Base-by-base conservation (phyloP, 2,888 invertebrate species). In the Tricholauxania praeusta region DNA sequence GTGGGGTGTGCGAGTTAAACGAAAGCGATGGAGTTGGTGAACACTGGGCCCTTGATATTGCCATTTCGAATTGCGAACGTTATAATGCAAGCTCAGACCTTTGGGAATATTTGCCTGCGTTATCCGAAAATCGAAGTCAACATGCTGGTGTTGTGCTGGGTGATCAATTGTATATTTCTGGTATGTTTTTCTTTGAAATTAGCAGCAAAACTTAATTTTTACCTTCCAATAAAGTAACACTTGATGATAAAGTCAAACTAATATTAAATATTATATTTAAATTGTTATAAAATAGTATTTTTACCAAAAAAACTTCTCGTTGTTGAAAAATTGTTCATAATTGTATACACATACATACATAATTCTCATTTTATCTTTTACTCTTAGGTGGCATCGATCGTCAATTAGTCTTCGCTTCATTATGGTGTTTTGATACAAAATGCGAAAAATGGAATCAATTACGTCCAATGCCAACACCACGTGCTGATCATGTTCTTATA, bases 401-500 rank as follows among this genome's bases (percentile, higher is more conserved):
- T 17, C 84, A 86, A 53, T 79, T 82, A 82, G 90, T 90, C 4
- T 80, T 90, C 49, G 86, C 87, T 14, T 88, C 89, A 19, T 85
- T 90, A 65, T 87, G 89, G 82, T 84, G 90, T 77, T 91, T 90
- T 79, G 89, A 91, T 78, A 88, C 89, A 0, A 83, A 84, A 51
- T 84, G 82, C 3, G 89, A 90, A 68, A 85, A 84, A 22, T 92
- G 92, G 92, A 86, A 88, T 72, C 82, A 86, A 47, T 87, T 89
- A 76, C 85, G 89, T 3, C 84, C 90, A 7, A 89, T 92, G 89
- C 85, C 90, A 28, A 89, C 89, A 1, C 90, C 92, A 0, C 85
- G 92, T 78, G 91, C 92, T 0, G 92, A 92, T 83, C 92, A 92
- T 81, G 90, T 90, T 1, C 90, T 92, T 88, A 85, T 92, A 19